Conservation (phyloP, 92 coral and sea anemone genomes). For the Pocillopora meandrina region DNA sequence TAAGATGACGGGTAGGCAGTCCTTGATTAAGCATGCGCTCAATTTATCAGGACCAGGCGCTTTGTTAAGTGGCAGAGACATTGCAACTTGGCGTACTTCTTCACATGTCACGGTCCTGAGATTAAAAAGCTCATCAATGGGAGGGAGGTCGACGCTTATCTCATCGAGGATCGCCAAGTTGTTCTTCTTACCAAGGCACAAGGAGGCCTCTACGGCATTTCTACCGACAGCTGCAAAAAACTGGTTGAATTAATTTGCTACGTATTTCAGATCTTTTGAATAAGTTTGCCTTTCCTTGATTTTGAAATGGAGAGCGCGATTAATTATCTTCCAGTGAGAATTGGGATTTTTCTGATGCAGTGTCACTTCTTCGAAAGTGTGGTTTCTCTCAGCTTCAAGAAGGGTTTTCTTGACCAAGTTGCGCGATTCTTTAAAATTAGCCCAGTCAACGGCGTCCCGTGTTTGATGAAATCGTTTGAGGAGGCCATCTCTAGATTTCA, state of each 20-base stretch:
- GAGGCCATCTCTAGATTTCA: slow-evolving; percentile 27
- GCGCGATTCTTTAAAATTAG: slow-evolving; percentile 35
- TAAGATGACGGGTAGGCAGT: too few relatives aligned
- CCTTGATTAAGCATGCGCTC: slow-evolving; percentile 6
- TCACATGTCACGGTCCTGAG: slow-evolving; percentile 40
- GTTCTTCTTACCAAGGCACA: slow-evolving; percentile 16
- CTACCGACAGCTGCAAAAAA: background rate
- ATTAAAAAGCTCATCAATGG: slow-evolving; percentile 25
- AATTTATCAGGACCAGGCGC: slow-evolving; percentile 40
- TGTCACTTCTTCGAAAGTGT: slow-evolving; percentile 52
- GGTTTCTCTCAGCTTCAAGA: slow-evolving; percentile 49
- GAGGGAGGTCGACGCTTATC: background rate
- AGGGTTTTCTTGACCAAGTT: slow-evolving; percentile 48
- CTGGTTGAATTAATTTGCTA: slow-evolving; percentile 30
- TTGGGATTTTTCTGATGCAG: slow-evolving; percentile 45
- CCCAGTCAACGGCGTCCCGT: slow-evolving; percentile 38
- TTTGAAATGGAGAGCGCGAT: background rate
- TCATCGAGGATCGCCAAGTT: slow-evolving; percentile 28
- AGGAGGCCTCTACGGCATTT: slow-evolving; percentile 12
- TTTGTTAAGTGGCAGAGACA: slow-evolving; percentile 21
- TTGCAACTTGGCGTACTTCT: slow-evolving; percentile 26
- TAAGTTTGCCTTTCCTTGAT: slow-evolving; percentile 29
- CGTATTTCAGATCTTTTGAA: background rate
- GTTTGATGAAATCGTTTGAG: slow-evolving; percentile 51
- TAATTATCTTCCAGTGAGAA: slow-evolving; percentile 29